Evolutionary conservation across 2,113 vertebrate species (phyloP), one percentile per base, ranked within the genome.

Genomic region (Odocoileus virginianus): DNA sequence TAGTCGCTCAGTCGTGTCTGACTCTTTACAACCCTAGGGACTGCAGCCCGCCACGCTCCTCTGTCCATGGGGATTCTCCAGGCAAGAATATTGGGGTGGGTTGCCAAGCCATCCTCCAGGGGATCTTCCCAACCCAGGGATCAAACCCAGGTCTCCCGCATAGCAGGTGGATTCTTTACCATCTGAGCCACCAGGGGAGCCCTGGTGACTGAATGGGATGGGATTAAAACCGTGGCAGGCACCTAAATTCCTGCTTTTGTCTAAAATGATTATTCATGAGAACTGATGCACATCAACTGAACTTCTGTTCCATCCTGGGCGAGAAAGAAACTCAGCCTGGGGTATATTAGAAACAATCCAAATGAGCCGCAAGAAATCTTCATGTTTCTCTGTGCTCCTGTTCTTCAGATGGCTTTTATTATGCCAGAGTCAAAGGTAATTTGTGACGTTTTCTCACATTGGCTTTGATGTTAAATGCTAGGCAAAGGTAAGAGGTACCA

Each of bases 361-460:
- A 74, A 83, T 54, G 40, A 94, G 54, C 40, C n/a, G 5, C 45
- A 74, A 71, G 60, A 82, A 82, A 88, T 55, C 45, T 30, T 61
- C 74, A 60, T 30, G 9, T 86, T 71, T 87, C 83, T 85, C 3
- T 79, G n/a, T 47, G 40, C 33, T 47, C 58, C 57, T 27, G 36
- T 45, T 79, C 61, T 95, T 97, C 89, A 67, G 81, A 85, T 85
- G 54, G 40, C 47, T 87, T 93, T 91, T 52, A 82, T 83, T 81
- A 54, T n/a, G 27, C 43, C 50, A 74, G 50, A 87, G 30, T 92
- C 91, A 95, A 95, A 95, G 61, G 57, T 54, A 96, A 21, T 30
- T 43, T 43, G 6, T 89, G 67, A 86, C 10, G 6, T 45, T 76
- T 47, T 89, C 14, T 54, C 40, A 23, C 7, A 40, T 5, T 7